Evolutionary conservation across 1,140 invertebrate species (phyloP).

Genomic region (Diorhabda sublineata): DNA sequence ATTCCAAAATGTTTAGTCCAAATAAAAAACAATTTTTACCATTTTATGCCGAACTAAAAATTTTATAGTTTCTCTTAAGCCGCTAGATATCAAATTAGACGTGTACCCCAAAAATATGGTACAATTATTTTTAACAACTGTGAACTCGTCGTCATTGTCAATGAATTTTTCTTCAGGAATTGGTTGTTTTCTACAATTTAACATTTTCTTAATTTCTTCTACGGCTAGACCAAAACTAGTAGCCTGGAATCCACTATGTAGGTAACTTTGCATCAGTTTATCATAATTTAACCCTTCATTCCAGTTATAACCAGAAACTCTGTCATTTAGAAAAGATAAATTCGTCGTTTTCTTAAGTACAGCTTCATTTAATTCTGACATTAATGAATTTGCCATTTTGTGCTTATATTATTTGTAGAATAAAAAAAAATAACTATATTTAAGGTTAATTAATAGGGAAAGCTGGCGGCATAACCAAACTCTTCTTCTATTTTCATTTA

Average conservation of each 20-base stretch:
- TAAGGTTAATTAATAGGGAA: too few species aligned
- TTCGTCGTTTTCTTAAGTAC: constrained; percentile 40
- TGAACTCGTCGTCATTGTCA: constrained; percentile 75
- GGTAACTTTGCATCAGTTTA: constrained; percentile 75
- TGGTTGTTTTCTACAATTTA: constrained; percentile 63
- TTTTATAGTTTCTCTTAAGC: constrained; percentile 85
- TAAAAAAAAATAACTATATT: neutral
- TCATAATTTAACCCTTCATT: constrained; percentile 88
- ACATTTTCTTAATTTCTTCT: constrained; percentile 90
- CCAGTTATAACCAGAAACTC: constrained; percentile 84
- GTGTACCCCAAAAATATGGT: constrained; percentile 98
- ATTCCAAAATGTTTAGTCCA: too few species aligned
- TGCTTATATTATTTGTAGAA: neutral
- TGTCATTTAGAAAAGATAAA: constrained; percentile 40
- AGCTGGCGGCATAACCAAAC: too few species aligned
- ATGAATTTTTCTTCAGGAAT: constrained; percentile 63
- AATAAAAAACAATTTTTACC: constrained; percentile 47
- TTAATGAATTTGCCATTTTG: constrained; percentile 11
- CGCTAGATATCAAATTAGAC: constrained; percentile 95
- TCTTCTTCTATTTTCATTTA: too few species aligned
- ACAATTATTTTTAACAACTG: constrained; percentile 73
- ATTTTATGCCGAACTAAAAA: constrained; percentile 88
- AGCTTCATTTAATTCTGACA: constrained; percentile 27
- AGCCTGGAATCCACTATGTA: constrained; percentile 89
- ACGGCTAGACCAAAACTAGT: constrained; percentile 91